Evolutionary conservation across 2,797 vertebrate genomes (phyloP).

Genomic region (Clarias platycephalus): DNA sequence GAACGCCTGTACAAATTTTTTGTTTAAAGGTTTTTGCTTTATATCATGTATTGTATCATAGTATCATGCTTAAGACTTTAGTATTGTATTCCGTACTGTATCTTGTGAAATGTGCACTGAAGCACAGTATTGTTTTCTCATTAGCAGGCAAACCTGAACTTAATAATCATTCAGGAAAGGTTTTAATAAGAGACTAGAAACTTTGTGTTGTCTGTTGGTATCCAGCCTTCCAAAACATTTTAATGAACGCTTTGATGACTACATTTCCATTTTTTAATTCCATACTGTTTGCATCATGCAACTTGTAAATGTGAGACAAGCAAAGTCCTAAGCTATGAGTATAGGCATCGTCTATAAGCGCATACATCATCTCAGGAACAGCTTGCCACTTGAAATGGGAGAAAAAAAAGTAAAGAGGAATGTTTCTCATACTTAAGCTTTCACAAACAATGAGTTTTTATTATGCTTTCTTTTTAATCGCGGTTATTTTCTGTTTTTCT

Average conservation of each 20-base stretch:
- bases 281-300: too few species aligned
- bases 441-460: not conserved
- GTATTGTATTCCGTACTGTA: too few species aligned
- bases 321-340: not conserved
- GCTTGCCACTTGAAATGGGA: not conserved
- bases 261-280: not conserved
- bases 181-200: not conserved
- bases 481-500: not conserved
- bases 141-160: not conserved
- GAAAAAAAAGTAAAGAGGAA: not conserved
- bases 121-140: not conserved
- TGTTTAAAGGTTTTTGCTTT: too few species aligned
- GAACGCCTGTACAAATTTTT: too few species aligned
- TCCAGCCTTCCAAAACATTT: not conserved
- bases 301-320: not conserved
- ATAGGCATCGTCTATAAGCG: not conserved
- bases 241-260: not conserved
- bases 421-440: not conserved
- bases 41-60: too few species aligned
- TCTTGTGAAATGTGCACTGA: not conserved
- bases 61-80: too few species aligned
- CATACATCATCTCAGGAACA: not conserved
- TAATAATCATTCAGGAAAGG: not conserved
- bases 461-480: not conserved
- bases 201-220: not conserved